Evolutionary conservation across 1,140 invertebrate genomes (phyloP).

Genomic region (Drosophila nigromelanica): DNA sequence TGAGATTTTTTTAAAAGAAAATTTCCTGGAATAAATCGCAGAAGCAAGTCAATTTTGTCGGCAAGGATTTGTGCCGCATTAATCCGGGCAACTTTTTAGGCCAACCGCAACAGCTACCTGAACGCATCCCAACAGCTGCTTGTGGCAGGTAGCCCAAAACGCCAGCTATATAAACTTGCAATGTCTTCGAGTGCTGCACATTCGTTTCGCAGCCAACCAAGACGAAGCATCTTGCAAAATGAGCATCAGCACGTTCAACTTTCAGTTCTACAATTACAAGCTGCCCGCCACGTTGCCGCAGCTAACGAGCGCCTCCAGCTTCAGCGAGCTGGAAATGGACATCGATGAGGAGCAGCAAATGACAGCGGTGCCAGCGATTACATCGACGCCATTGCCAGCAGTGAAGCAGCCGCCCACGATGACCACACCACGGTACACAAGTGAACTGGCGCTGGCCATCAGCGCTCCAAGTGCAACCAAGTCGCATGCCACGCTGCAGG

Average conservation of each 20-base stretch:
- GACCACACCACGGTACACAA: constrained; percentile 55
- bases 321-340: constrained; percentile 78
- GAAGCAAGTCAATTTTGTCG: constrained; percentile 40
- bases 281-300: constrained; percentile 33
- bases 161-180: constrained; percentile 23
- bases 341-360: constrained; percentile 59
- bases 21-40: constrained; percentile 36
- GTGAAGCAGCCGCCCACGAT: constrained; percentile 5
- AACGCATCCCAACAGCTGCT: not conserved
- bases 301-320: constrained; percentile 24
- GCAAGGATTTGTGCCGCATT: constrained; percentile 23
- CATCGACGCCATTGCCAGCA: constrained; percentile 46
- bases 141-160: not conserved
- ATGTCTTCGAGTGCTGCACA: constrained; percentile 2
- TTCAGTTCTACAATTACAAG: constrained; percentile 78
- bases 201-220: constrained; percentile 23
- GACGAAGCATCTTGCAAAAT: constrained; percentile 28
- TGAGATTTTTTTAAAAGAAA: constrained; percentile 1
- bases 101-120: constrained; percentile 36
- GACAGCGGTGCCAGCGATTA: constrained; percentile 32
- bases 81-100: constrained; percentile 38
- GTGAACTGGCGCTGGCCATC: constrained; percentile 40
- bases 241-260: constrained; percentile 77
- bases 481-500: not conserved
- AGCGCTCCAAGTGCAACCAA: constrained; percentile 22